A percentile compares a stretch with the other conserved stretches of the same genome.
phyloP scores from a whole-genome alignment of 2,797 vertebrate genomes.

The Melanotaenia nigrans region DNA sequence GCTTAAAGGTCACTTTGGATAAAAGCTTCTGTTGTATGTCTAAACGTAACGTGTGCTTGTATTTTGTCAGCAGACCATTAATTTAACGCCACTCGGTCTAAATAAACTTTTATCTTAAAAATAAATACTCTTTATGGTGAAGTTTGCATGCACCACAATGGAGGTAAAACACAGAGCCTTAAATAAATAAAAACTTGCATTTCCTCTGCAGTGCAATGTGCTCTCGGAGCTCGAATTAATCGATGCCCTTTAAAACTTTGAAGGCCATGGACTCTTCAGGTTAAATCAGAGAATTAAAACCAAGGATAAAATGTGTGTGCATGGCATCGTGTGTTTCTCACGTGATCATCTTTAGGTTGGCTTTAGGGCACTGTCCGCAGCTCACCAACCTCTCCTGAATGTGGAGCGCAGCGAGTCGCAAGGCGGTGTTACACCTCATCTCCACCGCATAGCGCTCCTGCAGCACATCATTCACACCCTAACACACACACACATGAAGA shows the following conservation, averaged over 20 bases:
- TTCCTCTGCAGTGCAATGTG: no score
- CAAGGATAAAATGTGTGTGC: neutral
- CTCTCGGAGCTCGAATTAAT: neutral
- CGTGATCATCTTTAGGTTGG: conserved; percentile 93
- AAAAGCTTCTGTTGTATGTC: conserved; percentile 16
- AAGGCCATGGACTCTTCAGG: neutral
- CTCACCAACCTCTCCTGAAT: conserved; percentile 92
- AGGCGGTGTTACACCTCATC: conserved; percentile 94
- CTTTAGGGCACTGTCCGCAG: conserved; percentile 91
- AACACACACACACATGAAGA: conserved; percentile 36
- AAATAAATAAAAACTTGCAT: neutral
- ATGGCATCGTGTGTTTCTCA: conserved; percentile 72
- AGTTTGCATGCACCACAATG: neutral
- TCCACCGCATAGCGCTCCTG: conserved; percentile 96
- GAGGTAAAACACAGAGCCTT: neutral
- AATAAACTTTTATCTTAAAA: neutral
- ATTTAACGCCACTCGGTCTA: neutral
- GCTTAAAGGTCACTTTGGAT: neutral
- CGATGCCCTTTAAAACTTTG: neutral
- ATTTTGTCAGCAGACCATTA: neutral
- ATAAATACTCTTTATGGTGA: neutral
- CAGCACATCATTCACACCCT: conserved; percentile 96
- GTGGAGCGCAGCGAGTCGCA: conserved; percentile 92
- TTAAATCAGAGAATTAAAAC: neutral
- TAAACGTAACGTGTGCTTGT: neutral